Evolutionary conservation across 2,113 vertebrate genomes (phyloP).

Genomic region (Semnornis frantzii): DNA sequence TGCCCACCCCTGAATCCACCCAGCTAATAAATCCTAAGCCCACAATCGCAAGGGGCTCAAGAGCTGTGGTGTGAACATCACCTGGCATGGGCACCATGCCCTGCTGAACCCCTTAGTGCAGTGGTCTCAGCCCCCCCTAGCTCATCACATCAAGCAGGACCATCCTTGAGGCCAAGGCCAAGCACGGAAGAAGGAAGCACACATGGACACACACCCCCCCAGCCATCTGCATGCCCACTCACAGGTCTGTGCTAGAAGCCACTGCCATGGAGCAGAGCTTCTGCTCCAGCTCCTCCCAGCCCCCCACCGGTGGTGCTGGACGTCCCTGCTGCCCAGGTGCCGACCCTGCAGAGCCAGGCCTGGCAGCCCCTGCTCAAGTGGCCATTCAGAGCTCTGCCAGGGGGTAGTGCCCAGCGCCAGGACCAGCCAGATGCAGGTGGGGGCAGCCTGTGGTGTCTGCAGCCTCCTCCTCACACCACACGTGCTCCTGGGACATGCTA

Average conservation of each 20-base stretch:
- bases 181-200: background rate
- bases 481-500: background rate
- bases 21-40: background rate
- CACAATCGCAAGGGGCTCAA: background rate
- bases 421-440: fast-evolving
- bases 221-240: background rate
- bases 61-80: fast-evolving
- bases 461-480: background rate
- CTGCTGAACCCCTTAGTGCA: background rate
- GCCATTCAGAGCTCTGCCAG: fast-evolving
- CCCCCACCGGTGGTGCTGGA: background rate
- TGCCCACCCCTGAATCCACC: background rate
- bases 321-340: background rate
- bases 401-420: background rate
- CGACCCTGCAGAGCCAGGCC: background rate
- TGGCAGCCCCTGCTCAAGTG: background rate
- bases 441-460: background rate
- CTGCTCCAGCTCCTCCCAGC: background rate
- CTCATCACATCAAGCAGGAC: background rate
- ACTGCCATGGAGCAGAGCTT: fast-evolving
- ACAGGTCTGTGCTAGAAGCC: background rate
- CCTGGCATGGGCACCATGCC: fast-evolving
- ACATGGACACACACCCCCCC: background rate
- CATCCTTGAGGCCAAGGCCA: background rate
- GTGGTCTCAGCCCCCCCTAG: background rate